phyloP scores from a whole-genome alignment of 2,113 vertebrate genomes.

The Rhinoptilus africanus region DNA sequence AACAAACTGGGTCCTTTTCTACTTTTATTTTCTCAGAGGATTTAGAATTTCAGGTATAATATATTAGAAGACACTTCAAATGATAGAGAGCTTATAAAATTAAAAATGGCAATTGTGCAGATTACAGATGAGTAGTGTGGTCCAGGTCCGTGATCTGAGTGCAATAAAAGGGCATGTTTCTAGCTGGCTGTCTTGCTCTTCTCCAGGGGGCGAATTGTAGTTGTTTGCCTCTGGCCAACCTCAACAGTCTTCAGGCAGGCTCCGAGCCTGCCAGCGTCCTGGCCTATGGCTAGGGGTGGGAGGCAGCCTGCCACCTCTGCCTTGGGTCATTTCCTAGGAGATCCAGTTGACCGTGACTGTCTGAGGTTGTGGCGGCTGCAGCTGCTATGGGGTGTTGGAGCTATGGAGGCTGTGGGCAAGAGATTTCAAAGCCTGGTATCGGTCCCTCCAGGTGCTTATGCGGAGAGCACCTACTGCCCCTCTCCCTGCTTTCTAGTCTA shows the following conservation, averaged over 20 bases:
- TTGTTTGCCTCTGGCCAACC: background rate
- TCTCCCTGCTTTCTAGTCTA: background rate
- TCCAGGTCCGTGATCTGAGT: background rate
- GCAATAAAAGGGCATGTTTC: background rate
- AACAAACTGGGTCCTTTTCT: background rate
- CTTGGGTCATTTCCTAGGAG: background rate
- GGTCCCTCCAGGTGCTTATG: background rate
- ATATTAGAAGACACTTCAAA: background rate
- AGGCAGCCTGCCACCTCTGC: background rate
- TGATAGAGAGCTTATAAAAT: background rate
- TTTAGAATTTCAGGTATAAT: background rate
- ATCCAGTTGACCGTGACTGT: background rate
- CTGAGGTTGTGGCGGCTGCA: background rate
- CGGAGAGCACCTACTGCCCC: background rate
- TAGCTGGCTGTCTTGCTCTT: background rate
- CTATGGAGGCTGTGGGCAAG: background rate
- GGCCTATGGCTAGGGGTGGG: background rate
- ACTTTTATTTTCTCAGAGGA: background rate
- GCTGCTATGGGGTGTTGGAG: background rate
- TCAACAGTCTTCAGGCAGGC: background rate
- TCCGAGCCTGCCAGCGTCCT: rapidly evolving
- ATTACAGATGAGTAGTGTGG: background rate
- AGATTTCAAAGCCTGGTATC: background rate
- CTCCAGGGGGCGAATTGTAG: background rate
- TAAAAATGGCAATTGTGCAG: background rate